Percentiles rank a stretch among this genome's conserved stretches.
These are phyloP conservation scores for Petrocephalus microphthalmus DNA, from an alignment of 2,113 vertebrate species.

Conservation along the genomic window DNA sequence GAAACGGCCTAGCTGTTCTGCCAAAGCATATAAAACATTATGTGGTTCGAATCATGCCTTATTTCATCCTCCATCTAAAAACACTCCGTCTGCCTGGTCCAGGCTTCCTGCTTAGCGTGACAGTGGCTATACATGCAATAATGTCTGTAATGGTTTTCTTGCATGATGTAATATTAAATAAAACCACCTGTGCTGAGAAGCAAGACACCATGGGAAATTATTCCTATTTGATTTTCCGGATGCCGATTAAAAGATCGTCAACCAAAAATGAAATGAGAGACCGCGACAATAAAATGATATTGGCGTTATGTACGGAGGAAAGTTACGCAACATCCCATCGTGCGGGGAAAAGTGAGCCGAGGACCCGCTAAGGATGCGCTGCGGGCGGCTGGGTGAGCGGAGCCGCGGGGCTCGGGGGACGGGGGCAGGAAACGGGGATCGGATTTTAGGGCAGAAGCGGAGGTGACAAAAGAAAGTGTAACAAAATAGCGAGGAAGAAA, in stretches of 20 bases:
- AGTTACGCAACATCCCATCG: background rate
- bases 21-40: background rate
- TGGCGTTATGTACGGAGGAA: background rate
- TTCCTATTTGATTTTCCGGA: background rate
- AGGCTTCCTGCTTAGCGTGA: background rate
- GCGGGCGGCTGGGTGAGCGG: background rate
- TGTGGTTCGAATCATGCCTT: background rate
- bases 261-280: background rate
- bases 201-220: background rate
- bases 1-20: constrained; percentile 31
- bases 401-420: background rate
- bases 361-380: background rate
- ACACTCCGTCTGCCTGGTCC: background rate
- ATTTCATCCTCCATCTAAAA: background rate
- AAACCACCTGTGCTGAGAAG: background rate
- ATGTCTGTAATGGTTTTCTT: background rate
- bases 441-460: background rate
- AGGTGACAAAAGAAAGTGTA: background rate
- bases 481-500: background rate
- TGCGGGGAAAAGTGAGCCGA: background rate
- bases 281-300: background rate
- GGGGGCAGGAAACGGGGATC: background rate
- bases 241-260: background rate
- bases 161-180: background rate
- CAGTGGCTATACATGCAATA: background rate